Conservation (phyloP, 2,113 vertebrate species). For the Odocoileus hemionus region DNA sequence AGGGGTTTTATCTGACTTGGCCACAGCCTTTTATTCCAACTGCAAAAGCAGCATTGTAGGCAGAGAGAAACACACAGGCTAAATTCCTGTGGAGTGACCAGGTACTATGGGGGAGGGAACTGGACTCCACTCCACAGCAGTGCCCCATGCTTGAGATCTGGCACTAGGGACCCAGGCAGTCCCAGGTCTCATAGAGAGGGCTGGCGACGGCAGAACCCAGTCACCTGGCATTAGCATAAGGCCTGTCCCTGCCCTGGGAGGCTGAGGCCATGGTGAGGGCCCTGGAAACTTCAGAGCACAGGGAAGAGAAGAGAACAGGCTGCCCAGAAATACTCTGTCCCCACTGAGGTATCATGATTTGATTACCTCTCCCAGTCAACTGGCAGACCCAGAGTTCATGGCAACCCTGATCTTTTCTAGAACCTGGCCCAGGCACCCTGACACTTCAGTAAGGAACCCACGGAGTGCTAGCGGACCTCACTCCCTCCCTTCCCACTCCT, state of each 20-base stretch:
- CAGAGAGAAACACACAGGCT: not conserved
- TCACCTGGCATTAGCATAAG: not conserved
- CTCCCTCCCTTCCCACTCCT: not conserved
- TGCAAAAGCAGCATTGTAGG: not conserved
- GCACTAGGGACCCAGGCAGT: not conserved
- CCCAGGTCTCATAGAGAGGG: not conserved
- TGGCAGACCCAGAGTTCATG: not conserved
- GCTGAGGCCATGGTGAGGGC: not conserved
- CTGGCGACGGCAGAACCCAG: fast-evolving
- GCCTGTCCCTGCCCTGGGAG: not conserved
- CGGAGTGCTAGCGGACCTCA: not conserved
- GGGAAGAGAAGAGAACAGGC: not conserved
- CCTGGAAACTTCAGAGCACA: not conserved
- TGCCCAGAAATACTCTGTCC: not conserved
- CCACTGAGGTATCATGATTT: not conserved
- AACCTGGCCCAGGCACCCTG: not conserved
- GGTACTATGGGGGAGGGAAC: not conserved
- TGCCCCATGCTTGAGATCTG: not conserved
- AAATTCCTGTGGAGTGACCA: not conserved
- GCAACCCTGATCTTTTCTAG: not conserved
- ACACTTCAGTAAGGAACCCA: not conserved
- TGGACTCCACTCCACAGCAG: not conserved
- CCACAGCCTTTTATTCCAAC: not conserved
- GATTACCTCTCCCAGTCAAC: not conserved
- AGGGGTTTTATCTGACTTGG: not conserved